Base-by-base conservation (phyloP, 1,140 invertebrate species). In the Gonioctena quinquepunctata region DNA sequence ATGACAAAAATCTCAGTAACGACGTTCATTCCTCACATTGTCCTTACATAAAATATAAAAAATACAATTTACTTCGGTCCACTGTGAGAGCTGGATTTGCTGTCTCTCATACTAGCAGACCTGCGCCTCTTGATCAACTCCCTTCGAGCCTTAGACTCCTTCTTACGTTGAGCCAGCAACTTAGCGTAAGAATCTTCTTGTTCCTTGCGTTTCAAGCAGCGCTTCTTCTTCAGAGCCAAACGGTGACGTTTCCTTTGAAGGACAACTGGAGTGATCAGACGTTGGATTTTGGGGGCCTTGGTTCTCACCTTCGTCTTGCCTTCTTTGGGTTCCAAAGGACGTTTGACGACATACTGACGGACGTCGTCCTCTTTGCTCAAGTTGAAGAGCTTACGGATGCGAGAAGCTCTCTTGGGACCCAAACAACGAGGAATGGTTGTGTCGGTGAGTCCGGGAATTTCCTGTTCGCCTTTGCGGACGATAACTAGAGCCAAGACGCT, bases 251-350 rank as follows among this genome's bases (percentile, higher is more conserved):
- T 99, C 65, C 97, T 92, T 89, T 93, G 83, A 50, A 99, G 85
- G 50, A 95, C 93, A 56, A 93, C 86, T 25, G 98, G 98, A 59
- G 98, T 99, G 69, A 99, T 95, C 56, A 99, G 87, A 80, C 98
- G 93, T 85, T 99, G 98, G 79, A 99, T 99, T 85, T 98, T 99
- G n/a, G 98, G 98, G 0, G 97, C 95, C 88, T 98, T 94, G 66
- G 88, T 90, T 54, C 89, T 85, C 18, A 84, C 85, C 75, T 90
- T 90, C 83, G 94, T 93, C 83, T 94, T 93, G 80, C 96, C 96
- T 83, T 99, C 96, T 83, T 98, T 99, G 56, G 90, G 87, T 13
- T 93, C 89, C 57, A 99, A 85, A 18, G 96, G 94, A 70, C 96
- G 88, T 81, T 96, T 96, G 54, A 99, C 94, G 52, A 99, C 97